These are phyloP conservation scores for Picathartes gymnocephalus DNA, from an alignment of 2,113 vertebrate genomes.

Conservation along the genomic window DNA sequence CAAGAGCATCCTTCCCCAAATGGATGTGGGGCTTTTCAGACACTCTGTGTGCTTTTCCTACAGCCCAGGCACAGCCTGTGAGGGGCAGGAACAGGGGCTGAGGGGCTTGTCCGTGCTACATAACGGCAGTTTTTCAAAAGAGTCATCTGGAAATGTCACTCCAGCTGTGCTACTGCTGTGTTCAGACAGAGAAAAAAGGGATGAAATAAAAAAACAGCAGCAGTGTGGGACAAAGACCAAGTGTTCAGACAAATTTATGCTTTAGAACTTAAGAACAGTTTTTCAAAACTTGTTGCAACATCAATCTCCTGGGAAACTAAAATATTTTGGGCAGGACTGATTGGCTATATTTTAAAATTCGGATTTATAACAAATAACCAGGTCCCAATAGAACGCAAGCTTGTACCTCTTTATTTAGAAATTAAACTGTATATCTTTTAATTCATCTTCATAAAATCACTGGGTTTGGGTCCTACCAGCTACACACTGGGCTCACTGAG, in stretches of 20 bases:
- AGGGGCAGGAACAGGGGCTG: not conserved
- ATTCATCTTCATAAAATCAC: not conserved
- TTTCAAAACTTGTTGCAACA: not conserved
- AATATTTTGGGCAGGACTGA: not conserved
- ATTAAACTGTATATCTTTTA: not conserved
- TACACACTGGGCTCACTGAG: not conserved
- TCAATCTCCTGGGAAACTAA: not conserved
- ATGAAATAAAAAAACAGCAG: not conserved
- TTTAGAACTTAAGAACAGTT: not conserved
- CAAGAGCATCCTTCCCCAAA: not conserved
- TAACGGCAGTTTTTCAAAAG: not conserved
- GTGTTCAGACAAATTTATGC: not conserved
- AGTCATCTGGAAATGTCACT: not conserved
- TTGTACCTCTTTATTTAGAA: not conserved
- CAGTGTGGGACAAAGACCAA: not conserved
- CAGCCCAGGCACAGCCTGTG: not conserved
- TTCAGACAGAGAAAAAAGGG: not conserved
- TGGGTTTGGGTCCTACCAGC: not conserved
- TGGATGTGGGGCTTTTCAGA: not conserved
- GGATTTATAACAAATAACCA: not conserved
- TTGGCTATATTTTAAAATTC: not conserved
- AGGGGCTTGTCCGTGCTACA: rapidly evolving
- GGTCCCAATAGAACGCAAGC: not conserved
- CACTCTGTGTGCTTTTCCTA: rapidly evolving
- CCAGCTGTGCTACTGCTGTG: not conserved